Evolutionary conservation across 2,888 invertebrate species (phyloP).

Genomic region (Allygus modestus): DNA sequence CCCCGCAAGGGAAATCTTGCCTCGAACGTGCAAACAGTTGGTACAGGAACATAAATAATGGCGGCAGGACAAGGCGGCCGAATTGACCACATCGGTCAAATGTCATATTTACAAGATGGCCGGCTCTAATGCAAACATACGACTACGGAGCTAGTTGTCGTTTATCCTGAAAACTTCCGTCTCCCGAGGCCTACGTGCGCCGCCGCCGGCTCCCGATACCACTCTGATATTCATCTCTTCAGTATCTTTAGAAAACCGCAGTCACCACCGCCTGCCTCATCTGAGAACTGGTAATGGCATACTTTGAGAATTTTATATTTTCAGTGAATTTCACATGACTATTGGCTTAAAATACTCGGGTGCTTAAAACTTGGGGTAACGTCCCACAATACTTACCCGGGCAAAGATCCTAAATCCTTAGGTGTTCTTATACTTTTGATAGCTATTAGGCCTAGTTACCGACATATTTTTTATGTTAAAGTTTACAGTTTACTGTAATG

Average conservation of each 20-base stretch:
- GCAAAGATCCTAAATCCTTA: no score
- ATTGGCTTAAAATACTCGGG: no score
- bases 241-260: not conserved
- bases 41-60: slow-evolving; percentile 64
- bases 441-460: no score
- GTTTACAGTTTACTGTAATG: no score
- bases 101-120: slow-evolving; percentile 64
- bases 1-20: slow-evolving; percentile 64
- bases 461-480: no score
- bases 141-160: slow-evolving; percentile 44
- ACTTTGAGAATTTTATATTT: no score
- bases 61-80: slow-evolving; percentile 46
- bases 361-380: no score
- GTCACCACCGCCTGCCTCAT: no score
- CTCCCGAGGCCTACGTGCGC: slow-evolving; percentile 32
- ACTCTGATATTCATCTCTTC: slow-evolving; percentile 21
- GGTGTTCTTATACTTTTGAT: no score
- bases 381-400: no score
- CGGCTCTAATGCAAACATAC: slow-evolving; percentile 60
- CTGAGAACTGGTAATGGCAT: not conserved
- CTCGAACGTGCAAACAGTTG: slow-evolving; percentile 59
- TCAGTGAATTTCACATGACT: no score
- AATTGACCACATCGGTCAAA: slow-evolving; percentile 66
- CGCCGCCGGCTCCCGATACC: not conserved
- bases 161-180: slow-evolving; percentile 28